Percentiles rank a stretch among this genome's conserved stretches.
phyloP scores from a whole-genome alignment of 30 jellyfish, hydroid and myxozoan genomes.

The Clytia hemisphaerica region DNA sequence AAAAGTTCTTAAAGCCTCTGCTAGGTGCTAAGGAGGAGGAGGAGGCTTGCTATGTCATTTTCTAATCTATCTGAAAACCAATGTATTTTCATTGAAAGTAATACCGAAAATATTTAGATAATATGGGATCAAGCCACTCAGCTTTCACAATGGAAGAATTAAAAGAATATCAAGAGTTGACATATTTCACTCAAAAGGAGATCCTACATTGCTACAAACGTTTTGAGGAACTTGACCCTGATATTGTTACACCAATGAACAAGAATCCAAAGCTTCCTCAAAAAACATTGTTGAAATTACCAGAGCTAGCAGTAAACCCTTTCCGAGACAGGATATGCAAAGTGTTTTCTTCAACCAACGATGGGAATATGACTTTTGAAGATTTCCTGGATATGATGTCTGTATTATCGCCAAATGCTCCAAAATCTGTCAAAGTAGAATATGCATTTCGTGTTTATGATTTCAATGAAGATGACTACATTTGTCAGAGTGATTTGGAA shows the following conservation, averaged over 20 bases:
- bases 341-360: slow-evolving; percentile 71
- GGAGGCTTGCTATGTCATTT: too few relatives aligned
- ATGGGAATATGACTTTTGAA: slow-evolving; percentile 93
- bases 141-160: slow-evolving; percentile 81
- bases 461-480: slow-evolving; percentile 83
- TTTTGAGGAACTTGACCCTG: slow-evolving; percentile 57
- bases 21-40: too few relatives aligned
- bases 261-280: slow-evolving; percentile 74
- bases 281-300: slow-evolving; percentile 38
- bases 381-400: slow-evolving; percentile 98
- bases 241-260: slow-evolving; percentile 38
- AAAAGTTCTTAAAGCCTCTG: too few relatives aligned
- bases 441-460: slow-evolving; percentile 92
- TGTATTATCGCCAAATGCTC: slow-evolving; percentile 88
- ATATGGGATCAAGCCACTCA: slow-evolving; percentile 87
- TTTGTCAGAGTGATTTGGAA: slow-evolving; percentile 70
- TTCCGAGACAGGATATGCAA: slow-evolving; percentile 85
- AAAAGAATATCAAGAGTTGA: slow-evolving; percentile 81
- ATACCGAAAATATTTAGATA: too few relatives aligned
- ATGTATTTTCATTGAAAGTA: too few relatives aligned
- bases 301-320: slow-evolving; percentile 80
- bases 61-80: too few relatives aligned
- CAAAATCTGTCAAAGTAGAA: slow-evolving; percentile 89
- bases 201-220: slow-evolving; percentile 79
- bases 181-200: slow-evolving; percentile 82